Conservation (phyloP, 2,113 vertebrate genomes). For the Limanda limanda region DNA sequence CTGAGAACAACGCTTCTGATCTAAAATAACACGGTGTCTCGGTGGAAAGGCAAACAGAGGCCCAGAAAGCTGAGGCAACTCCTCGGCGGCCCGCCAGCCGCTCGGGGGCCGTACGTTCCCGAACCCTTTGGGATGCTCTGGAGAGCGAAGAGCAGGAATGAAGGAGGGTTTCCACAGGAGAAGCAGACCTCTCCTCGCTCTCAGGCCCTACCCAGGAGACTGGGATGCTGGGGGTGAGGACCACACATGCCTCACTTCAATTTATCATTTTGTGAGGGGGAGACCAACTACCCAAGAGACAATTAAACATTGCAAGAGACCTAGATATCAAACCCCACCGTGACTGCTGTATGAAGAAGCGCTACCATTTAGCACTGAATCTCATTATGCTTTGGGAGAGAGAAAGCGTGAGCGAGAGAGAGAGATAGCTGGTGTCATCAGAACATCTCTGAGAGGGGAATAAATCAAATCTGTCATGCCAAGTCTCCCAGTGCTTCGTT, state of each 20-base stretch:
- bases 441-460: constrained; percentile 75
- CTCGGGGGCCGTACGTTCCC: constrained; percentile 62
- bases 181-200: constrained; percentile 71
- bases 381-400: constrained; percentile 74
- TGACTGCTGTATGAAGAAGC: constrained; percentile 73
- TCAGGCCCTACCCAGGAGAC: constrained; percentile 75
- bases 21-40: constrained; percentile 57
- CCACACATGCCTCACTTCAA: constrained; percentile 81
- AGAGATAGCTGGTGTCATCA: constrained; percentile 73
- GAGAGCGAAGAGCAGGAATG: constrained; percentile 60
- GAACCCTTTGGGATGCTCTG: constrained; percentile 69
- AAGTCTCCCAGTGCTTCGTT: constrained; percentile 66
- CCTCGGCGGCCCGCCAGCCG: constrained; percentile 48
- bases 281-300: constrained; percentile 77
- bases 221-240: constrained; percentile 76
- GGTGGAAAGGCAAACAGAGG: constrained; percentile 45
- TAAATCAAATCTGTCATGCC: constrained; percentile 79
- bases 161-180: constrained; percentile 67
- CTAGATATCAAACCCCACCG: constrained; percentile 80
- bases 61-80: constrained; percentile 72
- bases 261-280: constrained; percentile 81
- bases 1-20: constrained; percentile 41
- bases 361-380: constrained; percentile 77
- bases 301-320: constrained; percentile 82
- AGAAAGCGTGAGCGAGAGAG: constrained; percentile 38